Base-by-base conservation (phyloP, 64 coral and sea anemone genomes). In the Pocillopora damicornis region DNA sequence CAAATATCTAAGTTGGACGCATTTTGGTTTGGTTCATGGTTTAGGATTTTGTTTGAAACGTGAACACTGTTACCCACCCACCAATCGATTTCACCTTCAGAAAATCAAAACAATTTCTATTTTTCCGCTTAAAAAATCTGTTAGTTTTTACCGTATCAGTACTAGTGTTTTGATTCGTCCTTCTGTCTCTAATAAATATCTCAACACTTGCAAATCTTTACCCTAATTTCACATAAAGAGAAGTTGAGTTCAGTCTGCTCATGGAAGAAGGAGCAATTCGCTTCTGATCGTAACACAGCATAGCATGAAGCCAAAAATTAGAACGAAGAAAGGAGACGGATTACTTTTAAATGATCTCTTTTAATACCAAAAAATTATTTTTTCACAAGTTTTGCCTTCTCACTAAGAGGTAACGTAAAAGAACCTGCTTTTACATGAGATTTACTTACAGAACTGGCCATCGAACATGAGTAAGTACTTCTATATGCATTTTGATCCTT, bases 401-500 rank as follows among this genome's bases (percentile, higher is more conserved):
- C 61, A 20, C 80, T 68, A n/a, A 13, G 65, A 51, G 37, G 15
- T 17, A 23, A 83, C 35, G 80, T 83, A 83, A 83, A 83, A 83
- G 80, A 83, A 18, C 80, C 80, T n/a, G 80, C 80, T 83, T 83
- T 83, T 83, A 83, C 80, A 37, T 34, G n/a, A 80, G 63, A 81
- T 35, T 26, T 79, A 63, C 60, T 7, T 17, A 5, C 17, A 26
- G 11, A 45, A 37, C 69, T 65, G 81, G 37, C 37, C 36, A 83
- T 77, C 57, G 57, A 20, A 71, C 22, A n/a, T 22, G 0, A 69
- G 22, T n/a, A 23, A 22, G 9, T 10, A 71, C 67, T 71, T 5
- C 67, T 25, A 9, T 10, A n/a, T 67, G 67, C 22, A 71, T 11
- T 11, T 23, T 9, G 20, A 71, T 7, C 25, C 20, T 71, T 22